phyloP scores from a whole-genome alignment of 2,888 invertebrate species.

The Noctua fimbriata region DNA sequence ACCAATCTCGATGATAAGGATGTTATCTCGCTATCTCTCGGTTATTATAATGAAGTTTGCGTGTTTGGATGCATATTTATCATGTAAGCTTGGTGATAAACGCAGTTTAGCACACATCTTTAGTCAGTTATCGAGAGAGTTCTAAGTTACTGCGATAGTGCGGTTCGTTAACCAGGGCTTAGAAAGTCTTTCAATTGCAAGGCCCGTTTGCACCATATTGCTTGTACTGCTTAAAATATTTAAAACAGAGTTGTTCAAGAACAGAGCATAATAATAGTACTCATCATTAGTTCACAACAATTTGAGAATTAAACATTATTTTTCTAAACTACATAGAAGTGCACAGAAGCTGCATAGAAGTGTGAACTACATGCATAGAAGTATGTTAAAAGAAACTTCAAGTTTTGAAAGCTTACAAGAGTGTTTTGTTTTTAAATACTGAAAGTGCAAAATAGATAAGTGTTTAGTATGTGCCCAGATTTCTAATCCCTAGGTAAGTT shows the following conservation, averaged over 20 bases:
- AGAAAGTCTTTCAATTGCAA: fast-evolving
- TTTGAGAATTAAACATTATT: not conserved
- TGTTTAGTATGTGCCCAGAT: slow-evolving; percentile 5
- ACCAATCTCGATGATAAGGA: slow-evolving; percentile 51
- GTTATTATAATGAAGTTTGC: slow-evolving; percentile 38
- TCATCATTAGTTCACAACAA: not conserved
- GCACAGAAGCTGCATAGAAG: too few species aligned
- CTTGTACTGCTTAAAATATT: not conserved
- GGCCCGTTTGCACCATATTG: not conserved
- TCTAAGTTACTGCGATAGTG: not conserved
- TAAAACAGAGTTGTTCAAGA: not conserved
- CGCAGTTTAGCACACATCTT: not conserved
- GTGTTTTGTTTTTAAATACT: not conserved
- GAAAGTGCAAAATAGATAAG: not conserved
- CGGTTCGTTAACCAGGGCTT: not conserved
- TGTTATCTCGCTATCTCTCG: slow-evolving; percentile 37
- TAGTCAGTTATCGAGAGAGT: slow-evolving; percentile 6
- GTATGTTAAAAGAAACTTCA: not conserved
- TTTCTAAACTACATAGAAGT: not conserved
- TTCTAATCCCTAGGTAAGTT: slow-evolving; percentile 12
- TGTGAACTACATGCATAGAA: not conserved
- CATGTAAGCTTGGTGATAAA: slow-evolving; percentile 2
- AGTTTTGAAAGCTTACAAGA: too few species aligned
- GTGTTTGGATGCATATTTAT: slow-evolving; percentile 32
- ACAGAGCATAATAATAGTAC: not conserved